These are phyloP conservation scores for Epinotia brunnichana DNA, from an alignment of 2,888 invertebrate species.

Conservation along the genomic window DNA sequence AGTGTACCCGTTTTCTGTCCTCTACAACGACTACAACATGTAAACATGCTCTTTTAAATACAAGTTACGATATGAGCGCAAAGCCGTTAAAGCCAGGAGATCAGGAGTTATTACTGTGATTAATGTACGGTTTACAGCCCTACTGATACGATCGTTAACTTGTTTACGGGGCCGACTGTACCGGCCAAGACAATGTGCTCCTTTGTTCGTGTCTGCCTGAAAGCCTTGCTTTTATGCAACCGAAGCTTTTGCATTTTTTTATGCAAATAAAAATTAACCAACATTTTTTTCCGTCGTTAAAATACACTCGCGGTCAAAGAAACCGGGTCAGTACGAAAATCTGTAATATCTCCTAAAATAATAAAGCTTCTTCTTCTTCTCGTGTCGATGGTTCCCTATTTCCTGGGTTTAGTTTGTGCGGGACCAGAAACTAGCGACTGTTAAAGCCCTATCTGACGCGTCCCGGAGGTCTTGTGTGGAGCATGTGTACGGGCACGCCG, in stretches of 20 bases:
- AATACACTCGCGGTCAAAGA: too few species aligned
- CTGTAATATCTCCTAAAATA: too few species aligned
- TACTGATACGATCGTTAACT: conserved; percentile 22
- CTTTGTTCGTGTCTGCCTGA: background rate
- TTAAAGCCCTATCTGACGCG: too few species aligned
- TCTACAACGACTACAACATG: background rate
- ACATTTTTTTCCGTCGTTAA: too few species aligned
- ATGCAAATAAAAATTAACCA: too few species aligned
- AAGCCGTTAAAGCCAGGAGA: conserved; percentile 30
- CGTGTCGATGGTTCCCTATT: too few species aligned
- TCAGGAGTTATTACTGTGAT: conserved; percentile 37
- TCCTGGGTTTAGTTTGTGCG: too few species aligned
- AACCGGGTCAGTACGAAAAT: too few species aligned
- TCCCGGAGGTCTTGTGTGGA: too few species aligned
- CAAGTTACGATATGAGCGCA: conserved; percentile 17
- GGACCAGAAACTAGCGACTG: too few species aligned
- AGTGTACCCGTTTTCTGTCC: background rate
- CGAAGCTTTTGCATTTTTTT: background rate
- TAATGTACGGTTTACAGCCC: conserved; percentile 37
- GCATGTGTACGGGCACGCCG: too few species aligned
- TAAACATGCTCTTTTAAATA: conserved; percentile 4
- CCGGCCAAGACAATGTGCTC: conserved; percentile 1
- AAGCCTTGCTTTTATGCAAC: background rate
- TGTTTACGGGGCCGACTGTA: conserved; percentile 37
- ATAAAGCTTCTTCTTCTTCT: too few species aligned